Evolutionary conservation across 1,140 invertebrate genomes (phyloP).

Genomic region (Ruditapes philippinarum): DNA sequence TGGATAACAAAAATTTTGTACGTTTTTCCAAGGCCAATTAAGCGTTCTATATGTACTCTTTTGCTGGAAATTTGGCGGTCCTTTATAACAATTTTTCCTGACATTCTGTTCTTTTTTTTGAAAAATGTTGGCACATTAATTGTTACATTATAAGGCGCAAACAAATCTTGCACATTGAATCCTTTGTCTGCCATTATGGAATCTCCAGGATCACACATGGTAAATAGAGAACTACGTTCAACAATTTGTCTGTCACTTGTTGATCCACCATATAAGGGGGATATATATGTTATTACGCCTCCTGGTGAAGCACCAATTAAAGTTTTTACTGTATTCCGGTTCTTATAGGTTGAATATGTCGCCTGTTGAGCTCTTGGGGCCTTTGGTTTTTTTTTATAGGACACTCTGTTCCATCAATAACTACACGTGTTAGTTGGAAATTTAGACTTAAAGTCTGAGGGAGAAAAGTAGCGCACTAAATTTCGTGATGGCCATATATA

Average conservation of each 20-base stretch:
- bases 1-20: conserved; percentile 54
- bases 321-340: conserved; percentile 74
- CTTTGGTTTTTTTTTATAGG: conserved; percentile 70
- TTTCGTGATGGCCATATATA: conserved; percentile 55
- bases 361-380: conserved; percentile 75
- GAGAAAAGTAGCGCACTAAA: not conserved
- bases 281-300: conserved; percentile 68
- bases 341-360: conserved; percentile 80
- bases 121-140: too few relatives aligned
- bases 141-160: too few relatives aligned
- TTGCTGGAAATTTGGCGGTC: too few relatives aligned
- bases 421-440: conserved; percentile 72
- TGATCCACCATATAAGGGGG: conserved; percentile 44
- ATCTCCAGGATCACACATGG: too few relatives aligned
- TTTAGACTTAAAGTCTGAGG: not conserved
- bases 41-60: too few relatives aligned
- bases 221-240: too few relatives aligned
- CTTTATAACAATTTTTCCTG: too few relatives aligned
- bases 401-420: conserved; percentile 80
- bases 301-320: conserved; percentile 72
- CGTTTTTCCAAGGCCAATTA: conserved; percentile 69
- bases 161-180: too few relatives aligned
- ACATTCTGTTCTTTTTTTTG: too few relatives aligned
- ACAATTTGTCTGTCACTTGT: too few relatives aligned
- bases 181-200: too few relatives aligned